phyloP scores from a whole-genome alignment of 2,888 invertebrate genomes.

The Dryobotodes eremita region DNA sequence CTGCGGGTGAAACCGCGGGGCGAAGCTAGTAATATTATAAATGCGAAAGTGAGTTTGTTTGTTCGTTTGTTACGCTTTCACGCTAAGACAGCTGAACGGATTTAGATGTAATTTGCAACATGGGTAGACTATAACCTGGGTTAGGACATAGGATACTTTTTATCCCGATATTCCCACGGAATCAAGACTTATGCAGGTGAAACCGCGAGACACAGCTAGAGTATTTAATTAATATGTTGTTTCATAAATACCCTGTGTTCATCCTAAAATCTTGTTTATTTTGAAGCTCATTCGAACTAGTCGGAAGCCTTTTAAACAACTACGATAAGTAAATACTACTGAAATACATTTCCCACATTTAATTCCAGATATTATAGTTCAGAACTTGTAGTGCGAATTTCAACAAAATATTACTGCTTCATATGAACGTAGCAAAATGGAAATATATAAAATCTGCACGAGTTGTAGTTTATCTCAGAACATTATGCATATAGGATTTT shows the following conservation, averaged over 20 bases:
- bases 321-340: not conserved
- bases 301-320: not conserved
- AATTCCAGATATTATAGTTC: conserved; percentile 31
- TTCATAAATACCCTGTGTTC: not conserved
- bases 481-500: conserved; percentile 18
- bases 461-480: conserved; percentile 7
- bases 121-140: too few species aligned
- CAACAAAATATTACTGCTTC: conserved; percentile 37
- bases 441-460: conserved; percentile 39
- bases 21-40: too few species aligned
- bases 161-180: too few species aligned
- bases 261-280: not conserved
- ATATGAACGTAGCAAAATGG: conserved; percentile 35
- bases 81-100: too few species aligned
- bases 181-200: too few species aligned
- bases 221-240: not conserved
- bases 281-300: not conserved
- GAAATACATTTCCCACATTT: conserved; percentile 35
- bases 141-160: too few species aligned
- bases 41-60: too few species aligned
- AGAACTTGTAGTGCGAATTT: conserved; percentile 32
- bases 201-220: too few species aligned
- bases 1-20: too few species aligned
- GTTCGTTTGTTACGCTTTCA: too few species aligned
- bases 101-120: too few species aligned